phyloP scores from a whole-genome alignment of 2,113 vertebrate species.

The Nicator chloris region DNA sequence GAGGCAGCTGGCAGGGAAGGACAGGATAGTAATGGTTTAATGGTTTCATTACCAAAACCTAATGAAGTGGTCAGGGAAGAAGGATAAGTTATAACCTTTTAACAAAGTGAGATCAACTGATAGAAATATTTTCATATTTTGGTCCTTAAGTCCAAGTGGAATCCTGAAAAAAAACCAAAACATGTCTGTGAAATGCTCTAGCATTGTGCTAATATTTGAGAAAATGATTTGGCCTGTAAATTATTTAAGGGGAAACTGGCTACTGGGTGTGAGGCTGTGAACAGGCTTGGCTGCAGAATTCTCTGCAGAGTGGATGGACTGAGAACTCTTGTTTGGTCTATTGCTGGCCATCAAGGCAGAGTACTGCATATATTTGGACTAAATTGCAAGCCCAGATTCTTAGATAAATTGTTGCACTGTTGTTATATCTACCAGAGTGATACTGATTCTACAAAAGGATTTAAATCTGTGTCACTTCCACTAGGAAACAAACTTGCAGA shows the following conservation, averaged over 20 bases:
- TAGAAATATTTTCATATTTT: neutral
- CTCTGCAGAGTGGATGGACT: neutral
- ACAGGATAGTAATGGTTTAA: neutral
- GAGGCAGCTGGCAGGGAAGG: neutral
- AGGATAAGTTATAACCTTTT: neutral
- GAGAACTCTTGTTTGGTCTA: neutral
- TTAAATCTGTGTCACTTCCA: neutral
- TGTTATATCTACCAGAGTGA: neutral
- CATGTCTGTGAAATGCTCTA: neutral
- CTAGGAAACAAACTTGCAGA: neutral
- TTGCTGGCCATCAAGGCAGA: neutral
- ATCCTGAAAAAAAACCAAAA: neutral
- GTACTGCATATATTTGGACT: neutral
- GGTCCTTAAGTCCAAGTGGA: neutral
- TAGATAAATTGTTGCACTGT: neutral
- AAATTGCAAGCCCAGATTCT: neutral
- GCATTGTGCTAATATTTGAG: neutral
- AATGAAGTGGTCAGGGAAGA: neutral
- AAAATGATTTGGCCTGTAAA: neutral
- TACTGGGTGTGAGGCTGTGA: neutral
- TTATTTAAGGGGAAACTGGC: neutral
- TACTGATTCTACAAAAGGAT: neutral
- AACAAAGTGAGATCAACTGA: neutral
- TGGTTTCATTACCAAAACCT: neutral
- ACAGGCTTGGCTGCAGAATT: neutral